Evolutionary conservation across 2,797 vertebrate genomes (phyloP).

Genomic region (Pitangus sulphuratus): DNA sequence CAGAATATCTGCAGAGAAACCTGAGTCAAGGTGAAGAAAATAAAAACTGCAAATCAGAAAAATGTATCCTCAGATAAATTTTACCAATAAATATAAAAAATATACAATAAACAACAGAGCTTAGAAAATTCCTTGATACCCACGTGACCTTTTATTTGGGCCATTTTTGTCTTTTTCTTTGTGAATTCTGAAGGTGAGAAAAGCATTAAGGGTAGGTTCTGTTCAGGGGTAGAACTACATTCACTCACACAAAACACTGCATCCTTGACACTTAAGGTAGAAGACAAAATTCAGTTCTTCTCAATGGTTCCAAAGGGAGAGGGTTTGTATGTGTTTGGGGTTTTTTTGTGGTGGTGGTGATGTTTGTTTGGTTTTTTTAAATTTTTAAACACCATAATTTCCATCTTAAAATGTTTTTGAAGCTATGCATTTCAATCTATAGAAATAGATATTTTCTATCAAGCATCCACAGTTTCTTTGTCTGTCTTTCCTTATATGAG

Average conservation of each 20-base stretch:
- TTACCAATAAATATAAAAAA: neutral
- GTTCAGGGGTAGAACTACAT: neutral
- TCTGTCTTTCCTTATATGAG: neutral
- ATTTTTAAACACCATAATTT: neutral
- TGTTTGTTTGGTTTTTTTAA: neutral
- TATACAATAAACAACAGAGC: neutral
- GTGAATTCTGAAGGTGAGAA: neutral
- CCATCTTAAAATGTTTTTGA: neutral
- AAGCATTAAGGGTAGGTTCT: neutral
- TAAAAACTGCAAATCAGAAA: neutral
- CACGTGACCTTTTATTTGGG: neutral
- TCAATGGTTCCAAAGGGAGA: neutral
- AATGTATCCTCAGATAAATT: neutral
- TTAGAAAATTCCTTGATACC: neutral
- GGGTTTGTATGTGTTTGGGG: neutral
- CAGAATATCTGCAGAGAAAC: neutral
- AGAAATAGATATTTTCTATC: neutral
- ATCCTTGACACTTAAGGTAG: neutral
- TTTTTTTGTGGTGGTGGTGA: rapidly evolving
- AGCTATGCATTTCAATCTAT: neutral
- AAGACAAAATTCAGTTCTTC: neutral
- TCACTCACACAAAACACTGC: neutral
- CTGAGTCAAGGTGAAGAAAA: neutral
- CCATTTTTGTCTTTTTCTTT: neutral
- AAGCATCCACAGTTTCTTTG: neutral